A percentile compares a stretch with the other conserved stretches of the same genome.
Conservation (phyloP, 2,113 vertebrate genomes). For the Taxidea taxus region DNA sequence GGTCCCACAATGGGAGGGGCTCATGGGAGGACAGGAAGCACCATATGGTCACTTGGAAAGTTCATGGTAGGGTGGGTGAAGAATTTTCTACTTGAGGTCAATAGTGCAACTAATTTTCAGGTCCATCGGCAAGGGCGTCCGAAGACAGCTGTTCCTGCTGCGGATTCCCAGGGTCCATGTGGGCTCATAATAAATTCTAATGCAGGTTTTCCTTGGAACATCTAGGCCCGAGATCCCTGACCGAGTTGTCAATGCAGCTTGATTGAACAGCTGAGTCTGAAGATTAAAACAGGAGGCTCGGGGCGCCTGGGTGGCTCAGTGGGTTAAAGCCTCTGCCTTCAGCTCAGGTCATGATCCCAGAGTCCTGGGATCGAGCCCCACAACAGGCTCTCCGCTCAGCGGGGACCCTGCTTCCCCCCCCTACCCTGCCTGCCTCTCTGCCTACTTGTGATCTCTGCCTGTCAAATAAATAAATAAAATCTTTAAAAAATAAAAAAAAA, state of each 20-base stretch:
- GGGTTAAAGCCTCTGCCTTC: too few relatives aligned
- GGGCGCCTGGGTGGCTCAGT: too few relatives aligned
- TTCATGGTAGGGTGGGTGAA: neutral
- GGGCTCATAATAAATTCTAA: neutral
- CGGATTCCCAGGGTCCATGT: neutral
- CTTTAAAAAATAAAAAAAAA: too few relatives aligned
- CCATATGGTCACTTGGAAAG: constrained; percentile 31
- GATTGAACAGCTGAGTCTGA: neutral
- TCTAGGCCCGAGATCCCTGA: neutral
- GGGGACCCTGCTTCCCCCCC: too few relatives aligned
- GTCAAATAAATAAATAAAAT: too few relatives aligned
- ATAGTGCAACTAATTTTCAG: neutral
- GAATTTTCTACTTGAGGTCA: neutral
- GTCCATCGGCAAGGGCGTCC: neutral
- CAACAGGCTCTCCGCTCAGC: too few relatives aligned
- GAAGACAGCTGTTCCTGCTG: constrained; percentile 11
- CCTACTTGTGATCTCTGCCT: too few relatives aligned
- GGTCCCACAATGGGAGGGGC: neutral
- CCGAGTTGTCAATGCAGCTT: neutral
- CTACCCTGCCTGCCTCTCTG: too few relatives aligned
- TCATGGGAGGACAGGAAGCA: neutral
- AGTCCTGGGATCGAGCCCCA: too few relatives aligned
- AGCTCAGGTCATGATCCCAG: too few relatives aligned
- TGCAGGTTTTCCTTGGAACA: neutral
- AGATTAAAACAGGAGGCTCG: neutral